phyloP scores from a whole-genome alignment of 2,113 vertebrate species.

The Orthochromis indermauri region DNA sequence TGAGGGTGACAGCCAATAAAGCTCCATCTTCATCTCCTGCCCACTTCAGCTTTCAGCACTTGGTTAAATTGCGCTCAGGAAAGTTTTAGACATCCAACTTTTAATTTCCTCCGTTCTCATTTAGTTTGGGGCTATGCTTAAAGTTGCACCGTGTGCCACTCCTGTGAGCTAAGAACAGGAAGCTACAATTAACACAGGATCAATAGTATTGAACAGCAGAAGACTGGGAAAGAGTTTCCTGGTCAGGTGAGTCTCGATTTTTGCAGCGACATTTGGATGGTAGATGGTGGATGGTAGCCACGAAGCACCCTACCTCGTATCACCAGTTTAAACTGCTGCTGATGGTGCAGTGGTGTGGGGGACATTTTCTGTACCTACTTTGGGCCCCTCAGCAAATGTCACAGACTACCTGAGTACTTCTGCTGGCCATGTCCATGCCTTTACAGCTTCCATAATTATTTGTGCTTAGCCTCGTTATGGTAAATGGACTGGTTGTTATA shows the following conservation, averaged over 20 bases:
- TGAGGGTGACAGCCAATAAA: neutral
- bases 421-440: neutral
- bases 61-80: neutral
- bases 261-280: neutral
- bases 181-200: neutral
- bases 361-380: neutral
- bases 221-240: neutral
- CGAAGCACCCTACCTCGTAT: neutral
- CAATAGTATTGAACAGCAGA: neutral
- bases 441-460: neutral
- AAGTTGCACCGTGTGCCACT: neutral
- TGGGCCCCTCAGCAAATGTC: neutral
- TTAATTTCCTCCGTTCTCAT: neutral
- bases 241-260: neutral
- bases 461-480: neutral
- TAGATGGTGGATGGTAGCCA: neutral
- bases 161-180: neutral
- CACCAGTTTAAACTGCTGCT: neutral
- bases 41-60: neutral
- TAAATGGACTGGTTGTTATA: neutral
- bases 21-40: neutral
- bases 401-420: neutral
- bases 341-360: neutral
- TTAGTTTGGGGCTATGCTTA: neutral
- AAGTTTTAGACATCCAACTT: neutral